Conservation (phyloP, 2,797 vertebrate genomes). For the Acrossocheilus fasciatus region DNA sequence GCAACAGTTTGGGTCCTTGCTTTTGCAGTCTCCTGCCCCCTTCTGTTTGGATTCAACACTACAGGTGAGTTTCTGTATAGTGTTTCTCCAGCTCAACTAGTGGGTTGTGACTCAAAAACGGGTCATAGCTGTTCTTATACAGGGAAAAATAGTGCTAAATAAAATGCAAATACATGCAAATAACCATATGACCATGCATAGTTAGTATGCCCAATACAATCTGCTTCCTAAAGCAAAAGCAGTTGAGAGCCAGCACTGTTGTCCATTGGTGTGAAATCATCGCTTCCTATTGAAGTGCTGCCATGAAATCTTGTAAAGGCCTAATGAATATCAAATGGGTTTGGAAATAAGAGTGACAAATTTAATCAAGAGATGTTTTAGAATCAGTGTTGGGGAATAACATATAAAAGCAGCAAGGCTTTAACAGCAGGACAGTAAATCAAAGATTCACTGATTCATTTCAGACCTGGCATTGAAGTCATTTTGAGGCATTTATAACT, state of each 20-base stretch:
- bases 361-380: not conserved
- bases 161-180: not conserved
- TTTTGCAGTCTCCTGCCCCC: constrained; percentile 91
- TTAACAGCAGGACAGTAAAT: not conserved
- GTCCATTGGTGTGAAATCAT: not conserved
- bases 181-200: not conserved
- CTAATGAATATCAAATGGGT: not conserved
- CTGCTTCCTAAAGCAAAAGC: not conserved
- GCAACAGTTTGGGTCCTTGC: constrained; percentile 89
- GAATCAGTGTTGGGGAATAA: not conserved
- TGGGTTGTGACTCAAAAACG: not conserved
- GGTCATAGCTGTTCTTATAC: not conserved
- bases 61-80: constrained; percentile 82
- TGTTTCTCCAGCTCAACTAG: not conserved
- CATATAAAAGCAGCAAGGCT: not conserved
- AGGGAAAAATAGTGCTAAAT: not conserved
- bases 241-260: not conserved
- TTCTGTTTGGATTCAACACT: constrained; percentile 95
- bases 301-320: not conserved
- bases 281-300: not conserved
- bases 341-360: not conserved
- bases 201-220: not conserved
- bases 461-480: not conserved
- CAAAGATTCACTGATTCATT: not conserved
- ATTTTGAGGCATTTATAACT: not conserved